These are phyloP conservation scores for Zapornia atra DNA, from an alignment of 2,113 vertebrate species.

Conservation along the genomic window DNA sequence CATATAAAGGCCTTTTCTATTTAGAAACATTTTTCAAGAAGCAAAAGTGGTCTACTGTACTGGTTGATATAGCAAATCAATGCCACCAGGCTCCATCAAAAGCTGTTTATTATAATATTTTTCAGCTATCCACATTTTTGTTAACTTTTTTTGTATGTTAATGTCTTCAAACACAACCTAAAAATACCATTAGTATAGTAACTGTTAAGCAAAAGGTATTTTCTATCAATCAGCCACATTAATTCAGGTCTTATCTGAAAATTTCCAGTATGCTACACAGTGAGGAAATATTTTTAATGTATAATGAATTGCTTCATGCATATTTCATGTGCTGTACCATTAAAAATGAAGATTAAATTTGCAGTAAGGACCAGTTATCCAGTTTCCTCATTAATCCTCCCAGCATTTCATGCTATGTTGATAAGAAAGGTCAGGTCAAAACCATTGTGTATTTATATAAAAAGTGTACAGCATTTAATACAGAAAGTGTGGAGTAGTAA, in stretches of 20 bases:
- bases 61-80: neutral
- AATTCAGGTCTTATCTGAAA: neutral
- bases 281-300: neutral
- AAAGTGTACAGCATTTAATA: neutral
- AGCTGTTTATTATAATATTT: neutral
- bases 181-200: neutral
- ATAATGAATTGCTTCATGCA: neutral
- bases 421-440: neutral
- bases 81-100: neutral
- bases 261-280: neutral
- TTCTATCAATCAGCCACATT: neutral
- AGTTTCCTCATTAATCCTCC: neutral
- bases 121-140: neutral
- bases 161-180: neutral
- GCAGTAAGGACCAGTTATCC: neutral
- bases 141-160: neutral
- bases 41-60: neutral
- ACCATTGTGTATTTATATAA: neutral
- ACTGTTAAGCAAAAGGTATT: neutral
- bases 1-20: fast-evolving
- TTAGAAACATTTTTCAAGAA: neutral
- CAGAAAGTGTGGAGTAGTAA: neutral
- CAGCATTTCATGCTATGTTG: neutral
- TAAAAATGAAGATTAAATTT: neutral
- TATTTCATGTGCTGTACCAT: neutral